A percentile compares a stretch with the other conserved stretches of the same genome.
Evolutionary conservation across 2,113 vertebrate genomes (phyloP).

Genomic region (Halcyon malimbica): DNA sequence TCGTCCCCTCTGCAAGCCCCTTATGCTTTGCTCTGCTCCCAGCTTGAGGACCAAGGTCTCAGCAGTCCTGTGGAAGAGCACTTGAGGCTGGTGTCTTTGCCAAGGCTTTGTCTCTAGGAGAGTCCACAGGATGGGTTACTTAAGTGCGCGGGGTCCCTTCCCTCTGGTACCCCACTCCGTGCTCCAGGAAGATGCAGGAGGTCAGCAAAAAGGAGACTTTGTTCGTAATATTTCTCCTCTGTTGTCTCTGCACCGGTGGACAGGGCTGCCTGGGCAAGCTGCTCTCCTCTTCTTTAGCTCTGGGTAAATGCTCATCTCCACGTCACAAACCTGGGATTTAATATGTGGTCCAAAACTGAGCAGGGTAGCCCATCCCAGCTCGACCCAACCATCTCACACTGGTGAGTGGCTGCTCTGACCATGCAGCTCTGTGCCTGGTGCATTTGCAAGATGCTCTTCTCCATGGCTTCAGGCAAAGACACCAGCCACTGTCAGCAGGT

Average conservation of each 20-base stretch:
- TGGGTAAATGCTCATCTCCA: not conserved
- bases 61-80: not conserved
- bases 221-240: not conserved
- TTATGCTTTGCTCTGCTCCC: not conserved
- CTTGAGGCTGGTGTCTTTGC: not conserved
- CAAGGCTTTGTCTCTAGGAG: not conserved
- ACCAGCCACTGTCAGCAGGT: not conserved
- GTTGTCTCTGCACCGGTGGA: rapidly evolving
- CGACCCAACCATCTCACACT: rapidly evolving
- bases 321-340: not conserved
- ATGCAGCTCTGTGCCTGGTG: rapidly evolving
- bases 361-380: rapidly evolving
- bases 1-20: not conserved
- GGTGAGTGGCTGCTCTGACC: not conserved
- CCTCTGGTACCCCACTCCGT: rapidly evolving
- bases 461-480: not conserved
- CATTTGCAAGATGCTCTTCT: not conserved
- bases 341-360: rapidly evolving
- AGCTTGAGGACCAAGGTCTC: not conserved
- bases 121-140: not conserved
- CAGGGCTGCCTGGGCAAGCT: not conserved
- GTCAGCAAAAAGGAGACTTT: not conserved
- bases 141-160: rapidly evolving
- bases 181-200: not conserved
- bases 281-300: not conserved